Conservation (phyloP, 2,113 vertebrate genomes). For the Chrysochloris asiatica region DNA sequence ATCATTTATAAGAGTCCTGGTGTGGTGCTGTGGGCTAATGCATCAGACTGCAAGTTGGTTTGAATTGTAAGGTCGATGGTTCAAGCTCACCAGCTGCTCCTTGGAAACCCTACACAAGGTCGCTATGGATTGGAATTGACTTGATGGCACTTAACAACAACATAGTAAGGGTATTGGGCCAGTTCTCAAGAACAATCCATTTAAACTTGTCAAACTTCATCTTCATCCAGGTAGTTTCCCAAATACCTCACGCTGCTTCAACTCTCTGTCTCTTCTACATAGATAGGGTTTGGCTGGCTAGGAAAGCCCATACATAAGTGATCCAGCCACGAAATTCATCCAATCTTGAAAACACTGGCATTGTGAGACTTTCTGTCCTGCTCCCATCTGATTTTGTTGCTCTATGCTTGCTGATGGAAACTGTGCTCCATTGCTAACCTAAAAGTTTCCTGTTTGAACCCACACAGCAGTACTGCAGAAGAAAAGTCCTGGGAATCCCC, state of each 20-base stretch:
- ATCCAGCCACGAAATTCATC: neutral
- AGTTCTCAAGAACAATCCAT: conserved; percentile 22
- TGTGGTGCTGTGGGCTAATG: too few species aligned
- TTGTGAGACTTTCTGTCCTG: neutral
- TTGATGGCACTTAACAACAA: too few species aligned
- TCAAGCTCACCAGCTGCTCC: too few species aligned
- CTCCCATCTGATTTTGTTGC: neutral
- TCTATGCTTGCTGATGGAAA: neutral
- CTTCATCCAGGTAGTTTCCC: neutral
- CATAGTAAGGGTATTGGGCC: neutral
- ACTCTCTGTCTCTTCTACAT: neutral
- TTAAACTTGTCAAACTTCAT: conserved; percentile 19
- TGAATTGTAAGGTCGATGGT: too few species aligned
- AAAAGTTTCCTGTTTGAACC: neutral
- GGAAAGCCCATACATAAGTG: neutral
- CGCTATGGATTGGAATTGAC: too few species aligned
- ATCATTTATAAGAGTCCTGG: neutral
- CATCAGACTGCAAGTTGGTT: too few species aligned
- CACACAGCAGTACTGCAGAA: neutral
- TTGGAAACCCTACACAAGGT: too few species aligned
- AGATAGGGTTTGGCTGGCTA: neutral
- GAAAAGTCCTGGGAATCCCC: neutral
- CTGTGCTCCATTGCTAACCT: neutral
- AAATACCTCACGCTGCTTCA: neutral
- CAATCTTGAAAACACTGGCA: neutral